phyloP scores from a whole-genome alignment of 2,888 invertebrate species.

The Thera britannica region DNA sequence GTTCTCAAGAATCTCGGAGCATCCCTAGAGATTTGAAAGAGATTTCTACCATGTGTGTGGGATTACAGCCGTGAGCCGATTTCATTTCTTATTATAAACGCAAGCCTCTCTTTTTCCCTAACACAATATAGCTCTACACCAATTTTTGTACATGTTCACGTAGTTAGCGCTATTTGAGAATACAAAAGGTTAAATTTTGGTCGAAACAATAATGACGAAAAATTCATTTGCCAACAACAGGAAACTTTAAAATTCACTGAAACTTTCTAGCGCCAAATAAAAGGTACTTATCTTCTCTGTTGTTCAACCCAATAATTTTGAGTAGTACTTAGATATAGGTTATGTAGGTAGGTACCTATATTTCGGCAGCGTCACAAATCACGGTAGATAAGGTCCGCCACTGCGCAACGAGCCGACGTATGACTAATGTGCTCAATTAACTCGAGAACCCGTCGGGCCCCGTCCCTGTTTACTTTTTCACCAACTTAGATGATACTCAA shows the following conservation, averaged over 20 bases:
- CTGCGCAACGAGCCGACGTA: constrained; percentile 60
- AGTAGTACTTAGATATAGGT: constrained; percentile 47
- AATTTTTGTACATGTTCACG: no score
- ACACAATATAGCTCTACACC: constrained; percentile 6
- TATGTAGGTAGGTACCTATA: constrained; percentile 64
- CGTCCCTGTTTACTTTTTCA: constrained; percentile 69
- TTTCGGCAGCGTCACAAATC: constrained; percentile 74
- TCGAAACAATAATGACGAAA: no score
- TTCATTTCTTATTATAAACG: constrained; percentile 2
- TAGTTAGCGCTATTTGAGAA: no score
- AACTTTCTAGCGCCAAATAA: constrained; percentile 41
- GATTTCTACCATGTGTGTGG: background rate
- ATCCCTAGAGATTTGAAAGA: background rate
- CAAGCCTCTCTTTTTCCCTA: constrained; percentile 6
- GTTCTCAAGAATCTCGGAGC: background rate
- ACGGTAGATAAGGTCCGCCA: constrained; percentile 68
- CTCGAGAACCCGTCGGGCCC: constrained; percentile 55
- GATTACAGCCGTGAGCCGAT: background rate
- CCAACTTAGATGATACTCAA: constrained; percentile 62
- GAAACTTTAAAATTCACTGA: constrained; percentile 10
- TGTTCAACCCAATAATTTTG: constrained; percentile 47
- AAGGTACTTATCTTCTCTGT: constrained; percentile 50
- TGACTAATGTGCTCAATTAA: constrained; percentile 80
- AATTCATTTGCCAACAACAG: no score
- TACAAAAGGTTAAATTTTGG: no score